These are phyloP conservation scores for Leucophenga maculata DNA, from an alignment of 2,888 invertebrate species.

Conservation along the genomic window DNA sequence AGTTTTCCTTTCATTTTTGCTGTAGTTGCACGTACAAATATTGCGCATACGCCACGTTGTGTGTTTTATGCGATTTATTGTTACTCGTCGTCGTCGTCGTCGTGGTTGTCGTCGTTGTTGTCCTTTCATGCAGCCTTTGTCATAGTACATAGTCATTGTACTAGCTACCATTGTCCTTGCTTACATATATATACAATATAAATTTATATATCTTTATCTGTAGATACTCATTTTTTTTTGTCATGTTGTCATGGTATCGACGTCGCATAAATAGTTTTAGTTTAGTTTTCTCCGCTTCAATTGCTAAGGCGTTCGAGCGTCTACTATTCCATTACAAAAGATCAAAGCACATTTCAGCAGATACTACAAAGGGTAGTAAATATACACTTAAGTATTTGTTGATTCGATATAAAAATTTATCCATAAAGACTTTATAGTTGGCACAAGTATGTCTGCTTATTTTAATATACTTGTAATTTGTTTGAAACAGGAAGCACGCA, in stretches of 20 bases:
- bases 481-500: too few relatives aligned
- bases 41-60: constrained; percentile 19
- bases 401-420: too few relatives aligned
- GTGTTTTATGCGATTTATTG: constrained; percentile 20
- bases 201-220: too few relatives aligned
- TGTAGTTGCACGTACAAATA: constrained; percentile 14
- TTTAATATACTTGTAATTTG: too few relatives aligned
- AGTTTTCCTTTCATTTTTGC: background rate
- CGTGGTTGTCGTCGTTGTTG: background rate
- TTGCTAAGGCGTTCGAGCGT: background rate
- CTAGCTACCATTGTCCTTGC: background rate
- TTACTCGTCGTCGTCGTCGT: background rate
- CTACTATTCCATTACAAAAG: background rate
- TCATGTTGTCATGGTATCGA: constrained; percentile 17
- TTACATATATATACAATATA: background rate
- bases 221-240: too few relatives aligned
- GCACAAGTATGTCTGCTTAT: too few relatives aligned
- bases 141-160: constrained; percentile 19
- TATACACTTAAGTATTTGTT: too few relatives aligned
- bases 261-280: background rate
- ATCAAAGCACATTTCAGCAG: background rate
- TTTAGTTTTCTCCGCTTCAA: constrained; percentile 11
- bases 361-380: too few relatives aligned
- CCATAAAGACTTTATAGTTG: too few relatives aligned
- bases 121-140: constrained; percentile 3